These are phyloP conservation scores for Ichneumoninae sp. DNA, from an alignment of 2,888 invertebrate genomes.

Conservation along the genomic window DNA sequence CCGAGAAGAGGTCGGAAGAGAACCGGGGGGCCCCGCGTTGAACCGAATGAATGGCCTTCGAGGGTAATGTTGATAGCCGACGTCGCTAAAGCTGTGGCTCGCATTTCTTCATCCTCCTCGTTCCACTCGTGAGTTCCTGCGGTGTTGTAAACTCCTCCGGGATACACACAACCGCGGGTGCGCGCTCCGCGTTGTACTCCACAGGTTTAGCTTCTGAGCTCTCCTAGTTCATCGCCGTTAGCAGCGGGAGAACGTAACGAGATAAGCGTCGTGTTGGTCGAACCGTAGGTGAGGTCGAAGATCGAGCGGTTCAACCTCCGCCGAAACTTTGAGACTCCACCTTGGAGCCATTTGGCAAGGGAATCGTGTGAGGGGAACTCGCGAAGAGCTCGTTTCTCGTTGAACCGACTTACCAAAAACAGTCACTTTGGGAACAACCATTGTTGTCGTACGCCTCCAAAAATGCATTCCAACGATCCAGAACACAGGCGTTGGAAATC, in stretches of 20 bases:
- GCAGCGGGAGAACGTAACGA: background rate
- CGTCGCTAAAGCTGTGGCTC: conserved; percentile 21
- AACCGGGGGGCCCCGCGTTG: background rate
- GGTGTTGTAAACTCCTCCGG: conserved; percentile 23
- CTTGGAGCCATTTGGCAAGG: background rate
- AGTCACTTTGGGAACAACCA: no score
- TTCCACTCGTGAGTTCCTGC: conserved; percentile 26
- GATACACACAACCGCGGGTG: background rate
- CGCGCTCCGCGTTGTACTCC: background rate
- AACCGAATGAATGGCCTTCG: conserved; percentile 47
- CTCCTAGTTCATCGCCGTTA: background rate
- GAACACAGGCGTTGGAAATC: background rate
- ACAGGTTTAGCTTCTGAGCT: conserved; percentile 23
- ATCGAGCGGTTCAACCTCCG: background rate
- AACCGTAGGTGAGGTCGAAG: background rate
- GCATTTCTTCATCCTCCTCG: conserved; percentile 39
- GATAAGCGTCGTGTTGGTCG: conserved; percentile 12
- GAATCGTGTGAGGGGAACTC: background rate
- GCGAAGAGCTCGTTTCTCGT: background rate
- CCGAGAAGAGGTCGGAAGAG: conserved; percentile 26
- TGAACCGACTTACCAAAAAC: background rate
- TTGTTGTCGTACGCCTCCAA: no score
- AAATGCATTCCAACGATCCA: background rate
- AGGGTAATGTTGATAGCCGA: conserved; percentile 49
- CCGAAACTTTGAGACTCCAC: background rate